A percentile compares a stretch with the other conserved stretches of the same genome.
Conservation (phyloP, 92 coral and sea anemone species). For the Pocillopora grandis region DNA sequence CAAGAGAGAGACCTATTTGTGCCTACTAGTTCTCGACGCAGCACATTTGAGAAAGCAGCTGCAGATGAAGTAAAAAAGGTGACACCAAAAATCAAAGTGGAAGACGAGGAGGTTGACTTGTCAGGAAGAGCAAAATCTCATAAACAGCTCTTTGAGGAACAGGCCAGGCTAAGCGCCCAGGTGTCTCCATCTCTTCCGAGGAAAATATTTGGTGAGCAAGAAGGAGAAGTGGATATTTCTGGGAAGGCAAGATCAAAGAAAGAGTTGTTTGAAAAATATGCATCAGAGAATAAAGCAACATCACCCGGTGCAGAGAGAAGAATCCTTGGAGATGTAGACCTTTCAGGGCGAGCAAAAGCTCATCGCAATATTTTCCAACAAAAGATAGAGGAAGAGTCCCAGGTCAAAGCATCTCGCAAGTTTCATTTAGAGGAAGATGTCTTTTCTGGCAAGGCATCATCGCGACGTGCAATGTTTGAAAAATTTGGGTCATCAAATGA, state of each 20-base stretch:
- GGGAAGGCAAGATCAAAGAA: slow-evolving; percentile 76
- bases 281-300: slow-evolving; percentile 53
- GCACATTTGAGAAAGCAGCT: slow-evolving; percentile 59
- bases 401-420: slow-evolving; percentile 53
- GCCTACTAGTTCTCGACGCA: slow-evolving; percentile 50
- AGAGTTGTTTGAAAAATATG: slow-evolving; percentile 71
- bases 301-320: slow-evolving; percentile 58
- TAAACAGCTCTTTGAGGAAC: slow-evolving; percentile 72
- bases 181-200: slow-evolving; percentile 77
- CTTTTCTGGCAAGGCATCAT: slow-evolving; percentile 69
- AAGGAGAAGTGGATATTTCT: slow-evolving; percentile 55
- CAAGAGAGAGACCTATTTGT: slow-evolving; percentile 47
- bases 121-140: slow-evolving; percentile 81
- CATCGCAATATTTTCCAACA: slow-evolving; percentile 80
- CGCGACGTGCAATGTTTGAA: slow-evolving; percentile 77
- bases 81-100: slow-evolving; percentile 66
- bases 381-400: slow-evolving; percentile 72
- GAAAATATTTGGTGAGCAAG: slow-evolving; percentile 62
- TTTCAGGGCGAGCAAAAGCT: slow-evolving; percentile 71
- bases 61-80: slow-evolving; percentile 39
- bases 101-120: slow-evolving; percentile 64
- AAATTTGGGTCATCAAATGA: slow-evolving; percentile 59
- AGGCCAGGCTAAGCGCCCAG: slow-evolving; percentile 66
- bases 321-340: slow-evolving; percentile 59
- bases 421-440: slow-evolving; percentile 56